Evolutionary conservation across 2,888 invertebrate genomes (phyloP).

Genomic region (Dryococelus australis): DNA sequence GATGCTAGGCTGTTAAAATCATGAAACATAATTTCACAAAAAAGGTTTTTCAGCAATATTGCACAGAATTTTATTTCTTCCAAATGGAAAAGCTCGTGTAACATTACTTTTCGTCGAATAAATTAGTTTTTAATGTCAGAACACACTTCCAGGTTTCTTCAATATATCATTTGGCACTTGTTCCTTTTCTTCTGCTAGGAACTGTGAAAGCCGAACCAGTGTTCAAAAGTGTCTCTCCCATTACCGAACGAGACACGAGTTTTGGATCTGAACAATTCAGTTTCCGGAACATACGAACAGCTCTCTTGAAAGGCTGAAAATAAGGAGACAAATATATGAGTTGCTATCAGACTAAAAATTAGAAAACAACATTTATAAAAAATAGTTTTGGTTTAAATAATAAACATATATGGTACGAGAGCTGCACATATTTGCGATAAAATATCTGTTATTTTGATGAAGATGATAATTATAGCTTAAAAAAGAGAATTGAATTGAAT

Average conservation of each 20-base stretch:
- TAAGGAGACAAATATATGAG: neutral
- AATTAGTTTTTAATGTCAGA: neutral
- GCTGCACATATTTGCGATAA: too few species aligned
- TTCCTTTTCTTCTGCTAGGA: constrained; percentile 1
- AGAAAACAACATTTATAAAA: too few species aligned
- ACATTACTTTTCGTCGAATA: neutral
- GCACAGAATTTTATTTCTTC: too few species aligned
- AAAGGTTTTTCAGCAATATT: too few species aligned
- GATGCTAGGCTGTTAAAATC: too few species aligned
- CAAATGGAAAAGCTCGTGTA: constrained; percentile 55
- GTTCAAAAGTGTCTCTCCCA: constrained; percentile 45
- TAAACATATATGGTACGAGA: too few species aligned
- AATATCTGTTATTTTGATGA: too few species aligned
- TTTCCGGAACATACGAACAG: constrained; percentile 56
- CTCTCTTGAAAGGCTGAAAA: constrained; percentile 56
- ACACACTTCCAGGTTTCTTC: neutral
- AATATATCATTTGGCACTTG: neutral
- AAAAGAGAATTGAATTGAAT: too few species aligned
- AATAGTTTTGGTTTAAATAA: too few species aligned
- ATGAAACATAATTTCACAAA: too few species aligned
- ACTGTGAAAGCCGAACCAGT: constrained; percentile 27
- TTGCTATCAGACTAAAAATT: neutral
- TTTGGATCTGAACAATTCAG: constrained; percentile 58
- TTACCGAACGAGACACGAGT: constrained; percentile 50
- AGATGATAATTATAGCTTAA: too few species aligned